These are phyloP conservation scores for Apamea monoglypha DNA, from an alignment of 2,888 invertebrate species.

Conservation along the genomic window DNA sequence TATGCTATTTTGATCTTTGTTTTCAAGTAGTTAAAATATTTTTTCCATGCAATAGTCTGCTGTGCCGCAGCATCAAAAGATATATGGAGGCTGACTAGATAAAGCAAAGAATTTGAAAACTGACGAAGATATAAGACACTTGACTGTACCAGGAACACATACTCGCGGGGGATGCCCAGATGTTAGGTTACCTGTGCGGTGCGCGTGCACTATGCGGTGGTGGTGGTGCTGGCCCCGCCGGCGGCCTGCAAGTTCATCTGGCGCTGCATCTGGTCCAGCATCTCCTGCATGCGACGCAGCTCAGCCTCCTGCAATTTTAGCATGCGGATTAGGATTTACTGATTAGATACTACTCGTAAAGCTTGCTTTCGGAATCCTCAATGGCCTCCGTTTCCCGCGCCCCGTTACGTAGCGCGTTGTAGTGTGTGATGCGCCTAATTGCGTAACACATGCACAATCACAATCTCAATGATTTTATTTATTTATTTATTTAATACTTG, in stretches of 20 bases:
- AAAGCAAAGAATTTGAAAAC: not conserved
- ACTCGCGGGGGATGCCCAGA: too few relatives aligned
- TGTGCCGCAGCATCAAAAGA: not conserved
- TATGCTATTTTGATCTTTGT: not conserved
- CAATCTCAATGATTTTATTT: not conserved
- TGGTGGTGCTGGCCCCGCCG: conserved; percentile 76
- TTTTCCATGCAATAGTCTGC: not conserved
- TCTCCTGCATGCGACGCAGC: conserved; percentile 98
- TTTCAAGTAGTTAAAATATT: not conserved
- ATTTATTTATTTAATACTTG: too few relatives aligned
- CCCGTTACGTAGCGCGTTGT: too few relatives aligned
- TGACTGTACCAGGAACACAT: not conserved
- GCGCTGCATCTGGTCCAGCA: conserved; percentile 98
- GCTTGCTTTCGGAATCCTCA: not conserved
- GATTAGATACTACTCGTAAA: too few relatives aligned
- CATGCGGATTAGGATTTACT: not conserved
- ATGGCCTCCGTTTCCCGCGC: too few relatives aligned
- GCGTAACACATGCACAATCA: not conserved
- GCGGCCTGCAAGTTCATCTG: conserved; percentile 94
- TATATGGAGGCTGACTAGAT: not conserved
- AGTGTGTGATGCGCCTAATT: too few relatives aligned
- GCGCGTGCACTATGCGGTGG: conserved; percentile 83
- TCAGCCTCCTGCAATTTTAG: conserved; percentile 93
- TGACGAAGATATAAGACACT: not conserved
- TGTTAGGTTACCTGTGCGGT: conserved; percentile 77